Evolutionary conservation across 2,797 vertebrate species (phyloP), one percentile per base, ranked within the genome.

Genomic region (Sebastes cheni): DNA sequence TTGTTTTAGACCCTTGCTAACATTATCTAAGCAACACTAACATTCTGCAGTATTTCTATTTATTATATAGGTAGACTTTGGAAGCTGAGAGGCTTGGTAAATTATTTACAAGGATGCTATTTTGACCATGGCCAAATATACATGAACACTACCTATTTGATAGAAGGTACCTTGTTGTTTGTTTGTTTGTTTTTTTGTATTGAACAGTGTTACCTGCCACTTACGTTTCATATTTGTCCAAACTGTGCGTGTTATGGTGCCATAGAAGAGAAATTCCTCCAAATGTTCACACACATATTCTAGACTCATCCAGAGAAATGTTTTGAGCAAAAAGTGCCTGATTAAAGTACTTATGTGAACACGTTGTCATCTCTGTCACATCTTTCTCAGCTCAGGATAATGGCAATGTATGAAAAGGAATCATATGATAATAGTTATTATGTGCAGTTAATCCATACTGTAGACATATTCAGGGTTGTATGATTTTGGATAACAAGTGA

Each of bases 261-360:
- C 79, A 82, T 75, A 73, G 67, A 83, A 75, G 69, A 83, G 46
- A 82, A 77, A 76, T 36, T 73, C 66, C 72, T 86, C 62, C 68
- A 80, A 54, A 81, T 86, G 76, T 86, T 85, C 81, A 75, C 66
- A 67, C 79, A 67, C 85, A 82, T 42, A 42, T 90, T 82, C 54
- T 75, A 76, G 55, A 67, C 50, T 77, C 75, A 72, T 91, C 81
- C 61, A 69, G 80, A 89, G 73, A 87, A 81, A 87, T 90, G 85
- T 92, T 91, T 87, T 82, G 88, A 92, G 92, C 75, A 89, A 95
- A 90, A 94, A 95, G 95, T 95, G 94, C 94, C 95, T 95, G 86
- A 96, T 94, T 95, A 95, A 96, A 96, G 89, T 93, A 87, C 90
- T 93, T 91, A 88, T 84, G 83, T 89, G 86, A 92, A 91, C 74